These are phyloP conservation scores for Drosophila micromelanica DNA, from an alignment of 1,140 invertebrate species.

Conservation along the genomic window DNA sequence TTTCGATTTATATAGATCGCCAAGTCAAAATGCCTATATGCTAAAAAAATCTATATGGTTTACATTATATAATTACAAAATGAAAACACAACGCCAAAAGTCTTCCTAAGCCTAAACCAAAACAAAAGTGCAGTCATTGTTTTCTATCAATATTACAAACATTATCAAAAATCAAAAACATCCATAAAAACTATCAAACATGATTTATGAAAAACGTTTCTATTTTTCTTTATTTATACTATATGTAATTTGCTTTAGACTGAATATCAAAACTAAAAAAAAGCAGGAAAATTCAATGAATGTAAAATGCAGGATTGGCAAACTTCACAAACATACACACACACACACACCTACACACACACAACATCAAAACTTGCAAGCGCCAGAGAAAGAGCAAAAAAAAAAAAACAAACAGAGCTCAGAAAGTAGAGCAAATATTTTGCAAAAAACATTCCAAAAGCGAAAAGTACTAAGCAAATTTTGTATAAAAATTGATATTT, in stretches of 20 bases:
- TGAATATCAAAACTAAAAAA: conserved; percentile 49
- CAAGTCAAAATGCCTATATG: conserved; percentile 37
- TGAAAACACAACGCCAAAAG: conserved; percentile 78
- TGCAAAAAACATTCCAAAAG: conserved; percentile 62
- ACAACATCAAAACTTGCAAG: conserved; percentile 28
- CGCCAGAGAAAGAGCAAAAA: neutral
- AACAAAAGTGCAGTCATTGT: conserved; percentile 40
- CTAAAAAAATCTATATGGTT: conserved; percentile 40
- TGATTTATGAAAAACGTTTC: neutral
- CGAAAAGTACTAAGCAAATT: conserved; percentile 27
- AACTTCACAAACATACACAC: conserved; percentile 23
- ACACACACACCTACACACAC: conserved; percentile 16
- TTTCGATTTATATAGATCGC: conserved; percentile 39
- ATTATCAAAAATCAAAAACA: neutral
- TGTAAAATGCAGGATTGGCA: conserved; percentile 44
- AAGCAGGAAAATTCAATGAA: conserved; percentile 17
- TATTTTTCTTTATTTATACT: conserved; percentile 33
- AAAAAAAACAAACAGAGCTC: neutral
- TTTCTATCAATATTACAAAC: conserved; percentile 31
- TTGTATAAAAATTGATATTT: conserved; percentile 23
- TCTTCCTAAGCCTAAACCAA: conserved; percentile 75
- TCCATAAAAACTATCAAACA: conserved; percentile 17
- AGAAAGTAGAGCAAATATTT: conserved; percentile 22
- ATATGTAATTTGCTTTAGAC: conserved; percentile 68
- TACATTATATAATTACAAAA: conserved; percentile 59